Percentiles rank a stretch among this genome's conserved stretches.
These are phyloP conservation scores for Piaya cayana DNA, from an alignment of 2,113 vertebrate genomes.

Conservation along the genomic window DNA sequence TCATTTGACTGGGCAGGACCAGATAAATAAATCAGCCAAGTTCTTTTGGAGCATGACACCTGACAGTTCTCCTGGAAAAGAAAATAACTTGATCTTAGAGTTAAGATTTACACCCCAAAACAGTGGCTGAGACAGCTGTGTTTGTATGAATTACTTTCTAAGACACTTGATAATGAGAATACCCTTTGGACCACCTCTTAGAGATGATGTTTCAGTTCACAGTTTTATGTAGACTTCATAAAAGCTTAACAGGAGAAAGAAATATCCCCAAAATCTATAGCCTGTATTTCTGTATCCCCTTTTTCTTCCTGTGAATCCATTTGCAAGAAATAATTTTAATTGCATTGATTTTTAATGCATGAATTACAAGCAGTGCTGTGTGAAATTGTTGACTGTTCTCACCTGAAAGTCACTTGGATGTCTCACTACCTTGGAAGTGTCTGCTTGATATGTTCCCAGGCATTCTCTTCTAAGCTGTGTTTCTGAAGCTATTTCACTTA, in stretches of 20 bases:
- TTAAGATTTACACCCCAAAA: neutral
- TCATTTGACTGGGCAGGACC: neutral
- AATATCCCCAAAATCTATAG: neutral
- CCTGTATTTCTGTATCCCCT: neutral
- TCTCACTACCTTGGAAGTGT: neutral
- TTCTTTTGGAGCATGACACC: neutral
- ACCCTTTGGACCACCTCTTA: neutral
- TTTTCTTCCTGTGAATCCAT: neutral
- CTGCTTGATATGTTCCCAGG: neutral
- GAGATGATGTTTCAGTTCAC: neutral
- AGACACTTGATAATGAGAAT: neutral
- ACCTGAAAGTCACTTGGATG: neutral
- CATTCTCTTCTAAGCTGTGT: neutral
- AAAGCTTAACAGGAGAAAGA: neutral
- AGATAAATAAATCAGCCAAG: neutral
- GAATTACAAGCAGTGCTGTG: neutral
- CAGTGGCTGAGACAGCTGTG: neutral
- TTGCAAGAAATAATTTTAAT: neutral
- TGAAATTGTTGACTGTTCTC: neutral
- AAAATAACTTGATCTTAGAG: neutral
- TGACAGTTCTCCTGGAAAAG: neutral
- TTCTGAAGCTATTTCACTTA: neutral
- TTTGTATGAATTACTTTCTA: neutral
- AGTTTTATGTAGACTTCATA: neutral
- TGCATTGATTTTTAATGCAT: neutral